Evolutionary conservation across 2,797 vertebrate genomes (phyloP), one percentile per base, ranked within the genome.

Genomic region (Menidia menidia): DNA sequence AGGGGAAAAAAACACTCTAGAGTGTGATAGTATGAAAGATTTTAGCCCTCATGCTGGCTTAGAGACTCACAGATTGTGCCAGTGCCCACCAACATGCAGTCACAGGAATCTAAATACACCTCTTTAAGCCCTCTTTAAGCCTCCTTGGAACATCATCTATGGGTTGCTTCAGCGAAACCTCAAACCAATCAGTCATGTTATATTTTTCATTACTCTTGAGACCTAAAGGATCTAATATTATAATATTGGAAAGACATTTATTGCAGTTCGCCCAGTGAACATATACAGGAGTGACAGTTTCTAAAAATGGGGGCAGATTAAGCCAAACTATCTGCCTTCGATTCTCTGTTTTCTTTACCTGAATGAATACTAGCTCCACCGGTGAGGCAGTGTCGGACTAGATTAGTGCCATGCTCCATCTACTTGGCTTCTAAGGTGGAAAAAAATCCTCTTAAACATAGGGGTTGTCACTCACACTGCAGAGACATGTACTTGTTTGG

Each of bases 401-500:
- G 88, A 93, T 93, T 93, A 92, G 84, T 71, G 53, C 83, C 86
- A 88, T 19, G 88, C 84, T 91, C 89, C 89, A 82, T 90, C 83
- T 89, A 83, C 77, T 81, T 52, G 51, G 79, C 81, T 84, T 86
- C 86, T 85, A 87, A 85, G 25, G 25, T 25, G 25, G 82, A 93
- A 88, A 87, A 87, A 88, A 93, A 91, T 88, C 88, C 83, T 83
- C 87, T 91, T 90, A 89, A 90, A 91, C 86, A 89, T 84, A 78
- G 58, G 39, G 84, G 81, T 84, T 88, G 90, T 92, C 91, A 89
- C 84, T 92, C 92, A 85, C 78, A 91, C 90, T 89, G 88, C 67
- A 3, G 68, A 84, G 90, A 92, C 89, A 51, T 86, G 87, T 85
- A 88, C 85, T 90, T 86, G 82, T 88, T 89, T 2, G 83, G 87